These are phyloP conservation scores for Canis aureus DNA, from an alignment of 2,113 vertebrate species.

Conservation along the genomic window DNA sequence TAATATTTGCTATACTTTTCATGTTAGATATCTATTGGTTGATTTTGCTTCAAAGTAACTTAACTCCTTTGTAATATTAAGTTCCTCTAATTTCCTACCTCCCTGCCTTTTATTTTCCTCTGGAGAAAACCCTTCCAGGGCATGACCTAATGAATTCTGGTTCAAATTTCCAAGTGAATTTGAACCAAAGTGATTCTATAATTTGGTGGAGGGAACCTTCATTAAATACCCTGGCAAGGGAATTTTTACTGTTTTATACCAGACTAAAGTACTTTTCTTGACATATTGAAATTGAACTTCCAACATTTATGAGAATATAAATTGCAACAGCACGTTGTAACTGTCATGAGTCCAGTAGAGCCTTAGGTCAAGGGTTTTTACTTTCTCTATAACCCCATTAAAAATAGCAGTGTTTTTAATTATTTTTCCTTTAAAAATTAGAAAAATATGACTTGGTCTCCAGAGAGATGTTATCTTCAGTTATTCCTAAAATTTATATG, in stretches of 20 bases:
- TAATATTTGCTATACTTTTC: slow-evolving; percentile 60
- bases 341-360: slow-evolving; percentile 53
- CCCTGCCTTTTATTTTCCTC: slow-evolving; percentile 84
- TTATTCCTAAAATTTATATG: slow-evolving; percentile 71
- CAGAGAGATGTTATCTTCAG: slow-evolving; percentile 67
- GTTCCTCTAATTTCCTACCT: slow-evolving; percentile 86
- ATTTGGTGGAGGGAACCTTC: slow-evolving; percentile 68
- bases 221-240: slow-evolving; percentile 64
- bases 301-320: slow-evolving; percentile 80
- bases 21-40: slow-evolving; percentile 74
- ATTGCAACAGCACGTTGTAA: slow-evolving; percentile 70
- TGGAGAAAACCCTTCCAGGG: slow-evolving; percentile 79
- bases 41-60: slow-evolving; percentile 81
- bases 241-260: slow-evolving; percentile 75
- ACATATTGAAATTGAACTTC: slow-evolving; percentile 78
- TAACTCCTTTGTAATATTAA: slow-evolving; percentile 78
- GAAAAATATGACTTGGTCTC: slow-evolving; percentile 62
- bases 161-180: slow-evolving; percentile 82
- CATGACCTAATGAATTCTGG: slow-evolving; percentile 84
- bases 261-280: slow-evolving; percentile 69
- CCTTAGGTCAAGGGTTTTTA: slow-evolving; percentile 72
- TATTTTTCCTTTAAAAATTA: slow-evolving; percentile 77
- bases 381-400: slow-evolving; percentile 64
- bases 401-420: slow-evolving; percentile 72
- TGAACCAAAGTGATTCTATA: slow-evolving; percentile 79